A percentile compares a stretch with the other conserved stretches of the same genome.
Evolutionary conservation across 2,797 vertebrate genomes (phyloP).

Genomic region (Smutsia temminckii): DNA sequence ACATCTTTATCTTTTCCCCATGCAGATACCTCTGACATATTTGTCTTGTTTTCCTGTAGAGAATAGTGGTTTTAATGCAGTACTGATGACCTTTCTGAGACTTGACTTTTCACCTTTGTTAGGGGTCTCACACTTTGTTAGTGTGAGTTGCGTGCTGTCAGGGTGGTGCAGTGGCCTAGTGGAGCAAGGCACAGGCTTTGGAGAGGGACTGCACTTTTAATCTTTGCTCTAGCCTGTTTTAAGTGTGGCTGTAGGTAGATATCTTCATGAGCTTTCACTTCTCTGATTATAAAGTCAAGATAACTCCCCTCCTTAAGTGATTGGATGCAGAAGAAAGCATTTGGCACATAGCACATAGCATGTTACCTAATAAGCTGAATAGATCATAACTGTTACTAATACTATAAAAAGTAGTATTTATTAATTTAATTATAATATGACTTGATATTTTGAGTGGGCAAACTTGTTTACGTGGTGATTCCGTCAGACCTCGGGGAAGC

Average conservation of each 20-base stretch:
- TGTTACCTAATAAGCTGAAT: not conserved
- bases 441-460: not conserved
- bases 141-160: not conserved
- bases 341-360: not conserved
- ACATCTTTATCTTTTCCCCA: not conserved
- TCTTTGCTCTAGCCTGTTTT: not conserved
- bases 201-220: not conserved
- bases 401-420: not conserved
- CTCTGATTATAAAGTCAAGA: not conserved
- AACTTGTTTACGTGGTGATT: not conserved
- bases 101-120: not conserved
- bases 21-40: not conserved
- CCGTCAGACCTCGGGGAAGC: not conserved
- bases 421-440: too few relatives aligned
- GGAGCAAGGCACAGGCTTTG: not conserved
- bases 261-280: not conserved
- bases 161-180: not conserved
- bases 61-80: not conserved
- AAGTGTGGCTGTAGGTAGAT: not conserved
- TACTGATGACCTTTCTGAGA: not conserved
- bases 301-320: not conserved
- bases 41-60: not conserved
- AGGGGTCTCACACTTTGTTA: not conserved
- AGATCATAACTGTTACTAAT: not conserved
- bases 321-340: not conserved